Base-by-base conservation (phyloP, 2,113 vertebrate genomes). In the Calonectris borealis region DNA sequence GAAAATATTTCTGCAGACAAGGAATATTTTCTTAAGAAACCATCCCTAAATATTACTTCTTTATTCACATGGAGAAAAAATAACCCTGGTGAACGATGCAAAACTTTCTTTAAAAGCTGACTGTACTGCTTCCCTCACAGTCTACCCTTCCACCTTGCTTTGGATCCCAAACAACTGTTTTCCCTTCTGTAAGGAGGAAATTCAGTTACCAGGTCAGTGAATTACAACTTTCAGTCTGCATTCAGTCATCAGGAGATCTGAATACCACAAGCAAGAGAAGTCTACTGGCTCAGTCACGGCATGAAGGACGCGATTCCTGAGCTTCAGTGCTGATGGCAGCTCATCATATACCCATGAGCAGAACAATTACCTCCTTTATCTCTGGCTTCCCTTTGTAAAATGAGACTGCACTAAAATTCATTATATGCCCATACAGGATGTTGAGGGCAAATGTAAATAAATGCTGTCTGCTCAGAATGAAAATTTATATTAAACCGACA, bases 221-320 rank as follows among this genome's bases (percentile, higher is more conserved):
- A 55, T 49, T 20, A 26, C 17, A 51, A 19, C 38, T 62, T 85
- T 60, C 5, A 4, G 16, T 7, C 36, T 65, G 6, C 21, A 16
- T 60, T 90, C 24, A 55, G 24, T 31, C 25, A 60, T 42, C 52
- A 38, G 29, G 42, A 86, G 32, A 60, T 29, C n/a, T 0, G 1
- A 58, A 42, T 40, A 17, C 26, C 57, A 73, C 10, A 32, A 71
- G 22, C 19, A 54, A 42, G 55, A 70, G 36, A 68, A 65, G 13
- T 61, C 55, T 44, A 6, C 29, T 34, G 57, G 18, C 24, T 83
- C 66, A 52, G 29, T 7, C 51, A 14, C 0, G 8, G 18, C 70
- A 38, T 2, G 1, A 83, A 71, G 57, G 40, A 52, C 5, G 1
- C 0, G 0, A 6, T 19, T 92, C 38, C 52, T 8, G 22, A 60